A percentile compares a stretch with the other conserved stretches of the same genome.
phyloP scores from a whole-genome alignment of 2,888 invertebrate genomes.

The Lithophane socia region DNA sequence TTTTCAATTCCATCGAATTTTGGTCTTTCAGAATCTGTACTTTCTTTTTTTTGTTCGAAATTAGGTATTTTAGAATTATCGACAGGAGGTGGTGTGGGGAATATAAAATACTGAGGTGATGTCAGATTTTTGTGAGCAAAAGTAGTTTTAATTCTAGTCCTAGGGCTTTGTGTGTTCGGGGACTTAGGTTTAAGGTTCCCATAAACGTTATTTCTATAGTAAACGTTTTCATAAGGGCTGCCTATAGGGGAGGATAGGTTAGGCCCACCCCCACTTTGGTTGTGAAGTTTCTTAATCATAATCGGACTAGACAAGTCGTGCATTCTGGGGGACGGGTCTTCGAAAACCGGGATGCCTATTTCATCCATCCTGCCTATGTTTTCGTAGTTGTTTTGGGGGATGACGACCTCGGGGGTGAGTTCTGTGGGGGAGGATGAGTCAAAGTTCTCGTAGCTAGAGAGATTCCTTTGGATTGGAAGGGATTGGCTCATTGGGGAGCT shows the following conservation, averaged over 20 bases:
- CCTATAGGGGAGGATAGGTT: conserved; percentile 76
- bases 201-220: conserved; percentile 81
- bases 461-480: conserved; percentile 81
- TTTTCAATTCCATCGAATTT: conserved; percentile 85
- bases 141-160: conserved; percentile 91
- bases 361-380: conserved; percentile 86
- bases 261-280: conserved; percentile 72
- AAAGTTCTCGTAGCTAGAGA: conserved; percentile 90
- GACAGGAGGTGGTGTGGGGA: conserved; percentile 84
- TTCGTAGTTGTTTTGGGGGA: conserved; percentile 79
- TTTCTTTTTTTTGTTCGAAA: conserved; percentile 64
- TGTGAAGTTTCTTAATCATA: conserved; percentile 80
- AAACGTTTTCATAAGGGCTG: conserved; percentile 92
- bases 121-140: conserved; percentile 89
- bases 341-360: conserved; percentile 86
- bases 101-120: conserved; percentile 88
- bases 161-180: conserved; percentile 89
- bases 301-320: conserved; percentile 85
- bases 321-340: conserved; percentile 73
- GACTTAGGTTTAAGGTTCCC: conserved; percentile 84
- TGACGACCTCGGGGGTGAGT: conserved; percentile 81
- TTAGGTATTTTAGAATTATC: conserved; percentile 78
- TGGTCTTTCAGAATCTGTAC: conserved; percentile 58
- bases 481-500: conserved; percentile 78
- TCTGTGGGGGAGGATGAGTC: conserved; percentile 78